These are phyloP conservation scores for Oophaga pumilio DNA, from an alignment of 2,113 vertebrate genomes.

Conservation along the genomic window DNA sequence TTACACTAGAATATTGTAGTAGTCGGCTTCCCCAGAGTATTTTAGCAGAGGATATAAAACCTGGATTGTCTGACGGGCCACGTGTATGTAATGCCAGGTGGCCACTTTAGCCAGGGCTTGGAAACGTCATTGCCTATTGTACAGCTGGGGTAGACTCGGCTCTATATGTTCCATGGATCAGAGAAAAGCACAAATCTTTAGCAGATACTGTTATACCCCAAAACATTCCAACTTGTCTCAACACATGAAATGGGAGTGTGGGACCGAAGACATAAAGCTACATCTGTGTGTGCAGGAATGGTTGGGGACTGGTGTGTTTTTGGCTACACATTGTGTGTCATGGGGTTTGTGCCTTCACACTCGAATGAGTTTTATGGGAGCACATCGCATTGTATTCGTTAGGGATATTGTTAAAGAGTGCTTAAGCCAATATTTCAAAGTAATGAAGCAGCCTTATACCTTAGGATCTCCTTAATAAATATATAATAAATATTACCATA, in stretches of 20 bases:
- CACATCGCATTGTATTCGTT: slow-evolving; percentile 38
- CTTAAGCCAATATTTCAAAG: slow-evolving; percentile 44
- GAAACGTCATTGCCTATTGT: neutral
- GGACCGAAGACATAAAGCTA: slow-evolving; percentile 46
- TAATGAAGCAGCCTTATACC: slow-evolving; percentile 32
- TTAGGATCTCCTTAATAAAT: slow-evolving; percentile 49
- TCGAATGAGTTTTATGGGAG: slow-evolving; percentile 40
- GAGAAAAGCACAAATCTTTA: slow-evolving; percentile 1
- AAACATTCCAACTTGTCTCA: slow-evolving; percentile 20
- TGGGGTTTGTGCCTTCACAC: slow-evolving; percentile 23
- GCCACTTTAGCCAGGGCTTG: neutral
- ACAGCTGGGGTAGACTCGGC: neutral
- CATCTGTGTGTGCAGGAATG: slow-evolving; percentile 45
- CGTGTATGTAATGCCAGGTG: slow-evolving; percentile 14
- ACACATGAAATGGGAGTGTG: slow-evolving; percentile 17
- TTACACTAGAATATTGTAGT: slow-evolving; percentile 13
- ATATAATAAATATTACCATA: slow-evolving; percentile 52
- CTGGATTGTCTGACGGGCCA: slow-evolving; percentile 7
- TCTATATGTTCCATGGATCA: neutral
- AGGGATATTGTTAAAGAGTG: slow-evolving; percentile 31
- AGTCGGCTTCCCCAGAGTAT: neutral
- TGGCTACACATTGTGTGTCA: slow-evolving; percentile 34
- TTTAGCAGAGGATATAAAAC: slow-evolving; percentile 26
- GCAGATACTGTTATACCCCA: slow-evolving; percentile 17
- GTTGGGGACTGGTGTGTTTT: neutral